Percentiles rank a stretch among this genome's conserved stretches.
Evolutionary conservation across 2,888 invertebrate species (phyloP).

Genomic region (Octonoba sinensis): DNA sequence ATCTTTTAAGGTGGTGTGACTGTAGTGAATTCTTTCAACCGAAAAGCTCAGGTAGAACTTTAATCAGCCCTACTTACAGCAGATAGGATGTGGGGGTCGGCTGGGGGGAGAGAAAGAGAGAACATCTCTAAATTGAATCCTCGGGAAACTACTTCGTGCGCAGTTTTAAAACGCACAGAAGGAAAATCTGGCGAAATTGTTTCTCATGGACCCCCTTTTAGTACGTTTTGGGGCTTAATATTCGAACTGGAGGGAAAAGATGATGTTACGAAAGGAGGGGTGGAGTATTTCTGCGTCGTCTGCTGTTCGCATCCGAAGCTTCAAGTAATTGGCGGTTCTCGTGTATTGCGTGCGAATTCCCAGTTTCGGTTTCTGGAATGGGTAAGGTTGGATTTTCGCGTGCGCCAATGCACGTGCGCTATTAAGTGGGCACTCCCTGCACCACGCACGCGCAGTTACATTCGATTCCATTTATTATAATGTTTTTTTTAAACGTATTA

Average conservation of each 20-base stretch:
- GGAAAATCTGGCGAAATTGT: slow-evolving; percentile 60
- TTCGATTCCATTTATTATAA: slow-evolving; percentile 57
- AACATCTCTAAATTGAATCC: slow-evolving; percentile 62
- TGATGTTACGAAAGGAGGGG: background rate
- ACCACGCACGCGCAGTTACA: slow-evolving; percentile 45
- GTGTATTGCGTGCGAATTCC: slow-evolving; percentile 56
- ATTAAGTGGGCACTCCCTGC: slow-evolving; percentile 16
- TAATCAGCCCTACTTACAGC: background rate
- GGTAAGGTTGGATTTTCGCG: slow-evolving; percentile 55
- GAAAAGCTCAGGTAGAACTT: background rate
- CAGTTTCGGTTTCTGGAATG: slow-evolving; percentile 43
- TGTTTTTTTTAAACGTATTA: slow-evolving; percentile 15
- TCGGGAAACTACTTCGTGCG: slow-evolving; percentile 53
- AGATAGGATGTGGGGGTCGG: background rate
- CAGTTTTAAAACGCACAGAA: slow-evolving; percentile 21
- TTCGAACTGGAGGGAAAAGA: slow-evolving; percentile 32
- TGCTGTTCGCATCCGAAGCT: slow-evolving; percentile 21
- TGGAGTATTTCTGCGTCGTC: background rate
- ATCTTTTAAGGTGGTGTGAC: slow-evolving; percentile 43
- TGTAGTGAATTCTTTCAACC: slow-evolving; percentile 28
- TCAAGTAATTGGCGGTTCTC: slow-evolving; percentile 60
- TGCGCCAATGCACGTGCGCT: slow-evolving; percentile 28
- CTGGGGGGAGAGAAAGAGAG: slow-evolving; percentile 21
- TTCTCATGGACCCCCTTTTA: slow-evolving; percentile 23
- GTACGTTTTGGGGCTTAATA: slow-evolving; percentile 25